These are phyloP conservation scores for Bungarus multicinctus DNA, from an alignment of 2,113 vertebrate species.

Conservation along the genomic window DNA sequence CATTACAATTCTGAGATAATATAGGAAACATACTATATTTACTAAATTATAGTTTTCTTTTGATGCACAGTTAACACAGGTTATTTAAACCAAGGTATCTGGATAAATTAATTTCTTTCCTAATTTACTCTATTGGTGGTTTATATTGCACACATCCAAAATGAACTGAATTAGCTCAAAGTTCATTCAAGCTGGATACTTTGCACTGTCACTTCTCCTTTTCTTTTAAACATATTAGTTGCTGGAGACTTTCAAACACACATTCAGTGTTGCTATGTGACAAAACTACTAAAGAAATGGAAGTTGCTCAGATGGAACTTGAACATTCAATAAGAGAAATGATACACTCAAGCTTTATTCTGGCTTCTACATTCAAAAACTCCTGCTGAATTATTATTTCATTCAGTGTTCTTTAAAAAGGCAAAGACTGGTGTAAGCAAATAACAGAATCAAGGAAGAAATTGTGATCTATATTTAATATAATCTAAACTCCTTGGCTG, in stretches of 20 bases:
- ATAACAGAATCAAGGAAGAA: neutral
- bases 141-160: neutral
- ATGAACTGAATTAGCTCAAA: neutral
- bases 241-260: constrained; percentile 6
- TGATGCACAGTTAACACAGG: neutral
- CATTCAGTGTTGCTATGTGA: neutral
- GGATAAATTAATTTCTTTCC: neutral
- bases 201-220: neutral
- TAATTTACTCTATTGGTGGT: neutral
- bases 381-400: neutral
- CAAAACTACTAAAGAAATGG: neutral
- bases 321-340: neutral
- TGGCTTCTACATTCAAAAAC: neutral
- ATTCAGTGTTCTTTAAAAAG: neutral
- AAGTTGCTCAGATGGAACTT: neutral
- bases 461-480: neutral
- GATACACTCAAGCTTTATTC: neutral
- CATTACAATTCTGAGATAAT: neutral
- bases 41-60: neutral
- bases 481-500: neutral
- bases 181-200: neutral
- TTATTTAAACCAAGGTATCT: neutral
- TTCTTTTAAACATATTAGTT: neutral
- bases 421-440: neutral
- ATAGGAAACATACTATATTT: neutral